These are phyloP conservation scores for Tholera decimalis DNA, from an alignment of 2,888 invertebrate genomes.

Conservation along the genomic window DNA sequence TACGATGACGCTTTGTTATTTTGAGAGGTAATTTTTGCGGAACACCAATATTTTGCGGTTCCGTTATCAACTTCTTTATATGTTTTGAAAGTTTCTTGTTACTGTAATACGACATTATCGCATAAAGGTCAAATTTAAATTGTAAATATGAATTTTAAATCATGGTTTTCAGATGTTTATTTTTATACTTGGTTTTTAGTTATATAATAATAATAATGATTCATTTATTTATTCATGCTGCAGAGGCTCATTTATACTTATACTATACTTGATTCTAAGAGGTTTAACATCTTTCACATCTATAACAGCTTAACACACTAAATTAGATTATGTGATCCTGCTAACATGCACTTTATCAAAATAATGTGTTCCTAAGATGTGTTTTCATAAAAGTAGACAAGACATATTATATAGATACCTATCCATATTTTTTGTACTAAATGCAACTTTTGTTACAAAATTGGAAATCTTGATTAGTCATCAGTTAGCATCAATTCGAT, in stretches of 20 bases:
- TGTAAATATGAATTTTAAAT: slow-evolving; percentile 1
- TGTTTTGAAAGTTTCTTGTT: neutral
- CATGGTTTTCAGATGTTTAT: neutral
- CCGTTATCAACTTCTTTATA: slow-evolving; percentile 12
- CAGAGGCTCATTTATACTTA: too few relatives aligned
- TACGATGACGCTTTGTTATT: slow-evolving; percentile 45
- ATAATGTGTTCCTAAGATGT: neutral
- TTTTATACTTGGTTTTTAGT: neutral
- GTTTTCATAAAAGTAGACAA: neutral
- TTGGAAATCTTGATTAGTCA: slow-evolving; percentile 46
- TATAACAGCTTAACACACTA: too few relatives aligned
- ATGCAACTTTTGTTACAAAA: slow-evolving; percentile 21
- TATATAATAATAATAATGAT: neutral
- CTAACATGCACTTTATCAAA: neutral
- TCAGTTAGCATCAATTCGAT: slow-evolving; percentile 31
- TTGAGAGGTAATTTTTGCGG: slow-evolving; percentile 24
- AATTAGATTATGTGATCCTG: neutral
- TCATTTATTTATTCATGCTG: too few relatives aligned
- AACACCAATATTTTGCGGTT: slow-evolving; percentile 31
- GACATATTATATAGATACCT: neutral
- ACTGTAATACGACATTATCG: neutral
- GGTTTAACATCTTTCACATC: too few relatives aligned
- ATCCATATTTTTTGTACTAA: slow-evolving; percentile 1
- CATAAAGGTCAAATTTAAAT: slow-evolving; percentile 2
- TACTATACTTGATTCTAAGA: too few relatives aligned